Evolutionary conservation across 1,140 invertebrate species (phyloP).

Genomic region (Lithobius niger): DNA sequence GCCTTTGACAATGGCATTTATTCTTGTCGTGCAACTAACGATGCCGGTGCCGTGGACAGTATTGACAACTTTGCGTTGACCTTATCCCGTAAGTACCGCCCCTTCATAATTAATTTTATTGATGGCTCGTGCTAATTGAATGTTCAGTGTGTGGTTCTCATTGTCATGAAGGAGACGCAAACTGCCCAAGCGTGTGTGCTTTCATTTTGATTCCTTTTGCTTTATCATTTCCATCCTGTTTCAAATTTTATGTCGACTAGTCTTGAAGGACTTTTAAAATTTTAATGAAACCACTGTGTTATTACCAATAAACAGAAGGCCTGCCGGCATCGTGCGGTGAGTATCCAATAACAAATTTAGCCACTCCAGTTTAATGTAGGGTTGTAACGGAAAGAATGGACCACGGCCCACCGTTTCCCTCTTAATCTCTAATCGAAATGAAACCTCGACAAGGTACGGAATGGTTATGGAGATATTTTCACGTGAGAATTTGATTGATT

Average conservation of each 20-base stretch:
- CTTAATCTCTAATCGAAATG: too few species aligned
- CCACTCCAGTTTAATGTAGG: too few species aligned
- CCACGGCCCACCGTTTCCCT: too few species aligned
- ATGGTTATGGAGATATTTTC: too few species aligned
- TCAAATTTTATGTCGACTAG: neutral
- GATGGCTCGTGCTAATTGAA: neutral
- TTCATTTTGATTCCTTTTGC: neutral
- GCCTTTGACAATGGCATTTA: conserved; percentile 55
- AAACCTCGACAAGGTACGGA: too few species aligned
- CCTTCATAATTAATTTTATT: neutral
- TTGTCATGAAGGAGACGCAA: neutral
- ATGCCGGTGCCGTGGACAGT: conserved; percentile 45
- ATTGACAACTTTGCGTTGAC: conserved; percentile 39
- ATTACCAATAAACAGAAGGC: too few species aligned
- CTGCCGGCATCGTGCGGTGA: too few species aligned
- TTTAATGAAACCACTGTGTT: too few species aligned
- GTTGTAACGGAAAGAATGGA: too few species aligned
- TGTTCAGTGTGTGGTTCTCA: neutral
- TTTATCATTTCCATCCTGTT: neutral
- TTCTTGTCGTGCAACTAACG: conserved; percentile 48
- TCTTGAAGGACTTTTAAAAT: neutral
- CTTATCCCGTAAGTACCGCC: conserved; percentile 38
- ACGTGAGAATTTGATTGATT: too few species aligned
- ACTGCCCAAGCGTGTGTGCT: neutral
- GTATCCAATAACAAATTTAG: too few species aligned